Base-by-base conservation (phyloP, 2,888 invertebrate species). In the Agrenia bidenticulata region DNA sequence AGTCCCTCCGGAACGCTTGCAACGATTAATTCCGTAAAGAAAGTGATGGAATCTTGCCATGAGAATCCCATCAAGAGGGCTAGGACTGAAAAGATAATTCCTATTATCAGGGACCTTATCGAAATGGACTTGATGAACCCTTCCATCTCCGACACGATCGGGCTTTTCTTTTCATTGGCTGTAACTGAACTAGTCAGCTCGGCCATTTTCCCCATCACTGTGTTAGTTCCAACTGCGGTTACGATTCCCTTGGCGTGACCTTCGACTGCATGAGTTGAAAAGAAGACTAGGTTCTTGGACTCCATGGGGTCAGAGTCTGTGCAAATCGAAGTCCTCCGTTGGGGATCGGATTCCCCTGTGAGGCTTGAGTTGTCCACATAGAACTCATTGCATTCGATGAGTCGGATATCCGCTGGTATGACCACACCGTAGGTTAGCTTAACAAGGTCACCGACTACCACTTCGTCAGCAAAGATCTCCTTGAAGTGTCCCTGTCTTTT, bases 1-100 rank as follows among this genome's bases (percentile, higher is more conserved):
- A 74, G 51, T n/a, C 73, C 73, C 59, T 74, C 74, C 1, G 74
- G 74, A 11, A 74, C 67, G 32, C 69, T 73, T 1, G 74, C 74
- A 1, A 74, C 71, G 32, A 75, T 65, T 13, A 75, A 69, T 7
- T 61, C 67, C n/a, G 63, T 63, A 13, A 70, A 59, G 39, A 67
- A 63, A 19, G 63, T 39, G 2, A 65, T 27, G 1, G 63, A 57
- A 15, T 67, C 67, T 23, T 63, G 57, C 70, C 67, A 70, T 4
- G 23, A 23, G 2, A 39, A 42, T 7, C 56, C 56, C 45, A 70
- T 41, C 7, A 49, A 9, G 49, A 67, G 27, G 21, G 61, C 42
- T 1, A 64, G 13, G 1, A 54, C 11, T 32, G 63, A 67, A 23
- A 67, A 70, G n/a, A 55, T 55, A 4, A 42, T n/a, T 17, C 66